Percentiles rank a stretch among this genome's conserved stretches.
Conservation (phyloP, 2,888 invertebrate species). For the Hirudinaria manillensis region DNA sequence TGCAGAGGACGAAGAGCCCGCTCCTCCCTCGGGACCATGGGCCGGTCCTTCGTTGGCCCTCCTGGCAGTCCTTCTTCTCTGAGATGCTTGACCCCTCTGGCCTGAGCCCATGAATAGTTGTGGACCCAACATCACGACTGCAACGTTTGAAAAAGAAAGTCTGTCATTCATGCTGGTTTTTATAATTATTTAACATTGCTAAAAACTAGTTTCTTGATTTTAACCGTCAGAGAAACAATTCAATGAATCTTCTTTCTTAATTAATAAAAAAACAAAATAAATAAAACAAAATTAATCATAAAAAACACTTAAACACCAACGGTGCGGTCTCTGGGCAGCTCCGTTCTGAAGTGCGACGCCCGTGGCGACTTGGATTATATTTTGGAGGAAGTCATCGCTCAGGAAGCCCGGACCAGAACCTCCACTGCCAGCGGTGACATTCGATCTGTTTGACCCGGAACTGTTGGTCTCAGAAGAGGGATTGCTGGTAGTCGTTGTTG, state of each 20-base stretch:
- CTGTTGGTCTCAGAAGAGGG: constrained; percentile 7
- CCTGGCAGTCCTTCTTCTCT: background rate
- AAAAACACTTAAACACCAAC: background rate
- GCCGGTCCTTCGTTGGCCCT: background rate
- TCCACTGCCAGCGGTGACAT: background rate
- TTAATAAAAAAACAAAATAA: no score
- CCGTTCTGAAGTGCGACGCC: constrained; percentile 36
- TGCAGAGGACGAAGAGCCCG: background rate
- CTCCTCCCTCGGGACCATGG: background rate
- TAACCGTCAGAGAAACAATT: background rate
- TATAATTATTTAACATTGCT: no score
- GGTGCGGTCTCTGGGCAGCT: background rate
- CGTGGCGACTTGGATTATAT: constrained; percentile 54
- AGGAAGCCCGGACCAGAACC: constrained; percentile 40
- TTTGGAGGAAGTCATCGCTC: constrained; percentile 59
- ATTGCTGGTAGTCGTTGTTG: constrained; percentile 4
- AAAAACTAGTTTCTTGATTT: background rate
- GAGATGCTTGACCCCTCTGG: background rate
- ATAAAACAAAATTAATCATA: no score
- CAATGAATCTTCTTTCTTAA: background rate
- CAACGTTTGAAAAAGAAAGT: background rate
- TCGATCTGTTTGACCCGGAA: background rate
- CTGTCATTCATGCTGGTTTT: no score
- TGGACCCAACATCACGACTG: constrained; percentile 11
- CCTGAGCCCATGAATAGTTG: background rate